Evolutionary conservation across 1,140 invertebrate genomes (phyloP).

Genomic region (Saxidomus purpurata): DNA sequence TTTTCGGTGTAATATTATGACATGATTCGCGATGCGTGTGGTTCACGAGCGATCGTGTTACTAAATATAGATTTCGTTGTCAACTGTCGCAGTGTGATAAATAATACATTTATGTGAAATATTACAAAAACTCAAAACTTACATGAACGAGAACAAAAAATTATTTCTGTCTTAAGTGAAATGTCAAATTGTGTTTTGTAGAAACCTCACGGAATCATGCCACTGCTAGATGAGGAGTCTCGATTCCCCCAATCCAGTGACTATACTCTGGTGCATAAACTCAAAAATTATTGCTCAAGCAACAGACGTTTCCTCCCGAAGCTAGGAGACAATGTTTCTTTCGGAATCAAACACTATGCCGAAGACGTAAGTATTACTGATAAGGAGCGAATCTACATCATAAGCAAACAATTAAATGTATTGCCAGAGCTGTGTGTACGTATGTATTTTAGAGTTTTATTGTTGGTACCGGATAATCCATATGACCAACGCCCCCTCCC

Average conservation of each 20-base stretch:
- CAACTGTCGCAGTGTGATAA: conserved; percentile 5
- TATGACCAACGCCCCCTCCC: too few relatives aligned
- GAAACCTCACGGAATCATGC: conserved; percentile 75
- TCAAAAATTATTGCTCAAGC: conserved; percentile 74
- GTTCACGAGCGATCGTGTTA: neutral
- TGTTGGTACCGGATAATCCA: too few relatives aligned
- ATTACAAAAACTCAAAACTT: neutral
- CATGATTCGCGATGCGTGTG: neutral
- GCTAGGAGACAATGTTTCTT: conserved; percentile 56
- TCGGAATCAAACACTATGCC: conserved; percentile 76
- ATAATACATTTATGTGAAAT: neutral
- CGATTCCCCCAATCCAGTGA: conserved; percentile 76
- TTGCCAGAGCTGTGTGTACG: too few relatives aligned
- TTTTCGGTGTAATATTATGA: neutral
- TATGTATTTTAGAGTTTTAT: too few relatives aligned
- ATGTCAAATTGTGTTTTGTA: conserved; percentile 41
- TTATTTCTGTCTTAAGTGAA: neutral
- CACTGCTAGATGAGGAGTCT: conserved; percentile 78
- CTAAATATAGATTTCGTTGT: neutral
- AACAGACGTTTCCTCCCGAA: conserved; percentile 66
- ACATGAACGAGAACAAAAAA: neutral
- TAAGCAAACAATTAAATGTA: too few relatives aligned
- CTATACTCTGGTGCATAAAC: conserved; percentile 74
- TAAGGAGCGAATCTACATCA: too few relatives aligned
- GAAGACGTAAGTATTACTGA: conserved; percentile 67